A percentile compares a stretch with the other conserved stretches of the same genome.
Evolutionary conservation across 37 sponge, comb jelly and placozoan species (phyloP).

Genomic region (Cliona cf. orientalis): DNA sequence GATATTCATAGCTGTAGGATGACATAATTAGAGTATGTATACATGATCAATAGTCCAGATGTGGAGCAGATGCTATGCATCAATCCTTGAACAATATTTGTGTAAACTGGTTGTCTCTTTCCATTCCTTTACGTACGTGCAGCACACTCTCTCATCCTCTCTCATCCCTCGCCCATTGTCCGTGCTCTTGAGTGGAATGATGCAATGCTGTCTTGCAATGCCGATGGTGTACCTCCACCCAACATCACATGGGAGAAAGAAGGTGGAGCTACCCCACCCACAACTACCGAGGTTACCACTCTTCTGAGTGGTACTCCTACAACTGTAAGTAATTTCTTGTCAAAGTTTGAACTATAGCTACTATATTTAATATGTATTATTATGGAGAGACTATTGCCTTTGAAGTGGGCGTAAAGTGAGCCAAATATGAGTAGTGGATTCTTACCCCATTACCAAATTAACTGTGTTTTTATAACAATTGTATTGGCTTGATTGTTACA

Average conservation of each 20-base stretch:
- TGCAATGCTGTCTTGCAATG: neutral
- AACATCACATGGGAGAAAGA: constrained; percentile 7
- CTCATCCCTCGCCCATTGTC: neutral
- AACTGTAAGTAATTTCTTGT: neutral
- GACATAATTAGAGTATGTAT: too few species aligned
- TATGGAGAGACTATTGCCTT: neutral
- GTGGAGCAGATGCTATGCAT: too few species aligned
- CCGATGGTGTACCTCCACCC: neutral
- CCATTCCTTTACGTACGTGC: neutral
- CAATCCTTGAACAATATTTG: too few species aligned
- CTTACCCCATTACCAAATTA: too few species aligned
- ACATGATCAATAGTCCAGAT: too few species aligned
- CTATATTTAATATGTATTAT: neutral
- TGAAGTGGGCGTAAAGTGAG: neutral
- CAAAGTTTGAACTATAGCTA: neutral
- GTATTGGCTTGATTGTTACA: too few species aligned
- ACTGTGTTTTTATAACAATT: too few species aligned
- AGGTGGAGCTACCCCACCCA: neutral
- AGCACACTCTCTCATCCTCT: neutral
- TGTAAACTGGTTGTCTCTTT: too few species aligned
- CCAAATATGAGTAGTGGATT: neutral
- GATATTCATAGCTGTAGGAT: neutral
- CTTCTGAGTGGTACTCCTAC: neutral
- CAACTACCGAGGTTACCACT: neutral
- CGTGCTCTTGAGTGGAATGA: neutral